Evolutionary conservation across 2,888 invertebrate genomes (phyloP).

Genomic region (Escarpia spicata): DNA sequence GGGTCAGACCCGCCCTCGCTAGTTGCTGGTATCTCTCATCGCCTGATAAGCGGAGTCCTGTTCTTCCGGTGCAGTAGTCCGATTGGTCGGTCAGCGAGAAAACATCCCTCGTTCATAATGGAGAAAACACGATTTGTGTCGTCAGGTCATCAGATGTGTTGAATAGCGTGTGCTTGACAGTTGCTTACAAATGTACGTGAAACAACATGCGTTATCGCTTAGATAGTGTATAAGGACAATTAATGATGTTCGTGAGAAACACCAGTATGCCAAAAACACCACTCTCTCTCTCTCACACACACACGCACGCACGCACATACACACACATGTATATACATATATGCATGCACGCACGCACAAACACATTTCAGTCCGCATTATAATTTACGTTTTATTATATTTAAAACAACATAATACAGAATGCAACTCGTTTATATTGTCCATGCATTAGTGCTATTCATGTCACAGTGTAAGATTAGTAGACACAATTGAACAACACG

Average conservation of each 20-base stretch:
- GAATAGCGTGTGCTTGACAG: background rate
- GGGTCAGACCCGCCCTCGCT: background rate
- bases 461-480: too few relatives aligned
- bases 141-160: constrained; percentile 3
- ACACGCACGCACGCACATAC: background rate
- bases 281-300: background rate
- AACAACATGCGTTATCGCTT: background rate
- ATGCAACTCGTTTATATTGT: too few relatives aligned
- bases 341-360: background rate
- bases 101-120: constrained; percentile 1
- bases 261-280: background rate
- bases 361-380: background rate
- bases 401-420: too few relatives aligned
- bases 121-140: background rate
- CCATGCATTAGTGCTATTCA: too few relatives aligned
- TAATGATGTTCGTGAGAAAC: background rate
- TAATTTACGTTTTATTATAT: too few relatives aligned
- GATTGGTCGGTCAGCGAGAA: background rate
- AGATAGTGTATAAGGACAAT: background rate
- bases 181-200: background rate
- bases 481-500: too few relatives aligned
- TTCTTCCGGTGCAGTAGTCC: background rate
- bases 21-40: background rate
- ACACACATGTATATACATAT: background rate
- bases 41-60: background rate